Percentiles rank a stretch among this genome's conserved stretches.
These are phyloP conservation scores for human DNA, from an alignment of 2,113 vertebrate species.

Conservation along the genomic window DNA sequence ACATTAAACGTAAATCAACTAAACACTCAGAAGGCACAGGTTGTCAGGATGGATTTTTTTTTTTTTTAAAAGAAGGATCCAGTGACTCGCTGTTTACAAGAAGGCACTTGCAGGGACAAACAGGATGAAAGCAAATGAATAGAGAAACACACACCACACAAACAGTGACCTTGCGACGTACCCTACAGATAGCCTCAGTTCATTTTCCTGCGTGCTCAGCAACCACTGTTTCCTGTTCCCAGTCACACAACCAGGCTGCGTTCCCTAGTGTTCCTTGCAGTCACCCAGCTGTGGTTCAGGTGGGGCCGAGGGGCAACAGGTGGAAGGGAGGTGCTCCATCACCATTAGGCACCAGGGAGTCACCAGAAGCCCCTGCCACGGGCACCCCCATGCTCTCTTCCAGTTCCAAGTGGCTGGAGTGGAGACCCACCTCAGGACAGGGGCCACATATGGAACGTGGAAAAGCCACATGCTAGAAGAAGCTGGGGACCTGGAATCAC, in stretches of 20 bases:
- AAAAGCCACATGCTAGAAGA: not conserved
- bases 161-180: too few relatives aligned
- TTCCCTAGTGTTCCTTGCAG: not conserved
- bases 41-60: too few relatives aligned
- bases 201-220: fast-evolving
- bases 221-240: fast-evolving
- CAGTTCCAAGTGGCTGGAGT: not conserved
- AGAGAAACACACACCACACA: not conserved
- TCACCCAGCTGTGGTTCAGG: fast-evolving
- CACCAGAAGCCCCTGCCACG: not conserved
- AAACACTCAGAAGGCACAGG: not conserved
- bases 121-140: too few relatives aligned
- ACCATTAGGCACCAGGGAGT: too few relatives aligned
- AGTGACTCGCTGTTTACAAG: fast-evolving
- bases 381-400: not conserved
- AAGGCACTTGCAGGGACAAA: too few relatives aligned
- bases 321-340: fast-evolving
- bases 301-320: fast-evolving
- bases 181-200: not conserved
- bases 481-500: too few relatives aligned
- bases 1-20: not conserved
- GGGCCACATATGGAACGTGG: not conserved
- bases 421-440: too few relatives aligned
- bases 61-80: not conserved
- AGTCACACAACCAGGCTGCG: not conserved